These are phyloP conservation scores for Nesoenas mayeri DNA, from an alignment of 2,113 vertebrate species.

Conservation along the genomic window DNA sequence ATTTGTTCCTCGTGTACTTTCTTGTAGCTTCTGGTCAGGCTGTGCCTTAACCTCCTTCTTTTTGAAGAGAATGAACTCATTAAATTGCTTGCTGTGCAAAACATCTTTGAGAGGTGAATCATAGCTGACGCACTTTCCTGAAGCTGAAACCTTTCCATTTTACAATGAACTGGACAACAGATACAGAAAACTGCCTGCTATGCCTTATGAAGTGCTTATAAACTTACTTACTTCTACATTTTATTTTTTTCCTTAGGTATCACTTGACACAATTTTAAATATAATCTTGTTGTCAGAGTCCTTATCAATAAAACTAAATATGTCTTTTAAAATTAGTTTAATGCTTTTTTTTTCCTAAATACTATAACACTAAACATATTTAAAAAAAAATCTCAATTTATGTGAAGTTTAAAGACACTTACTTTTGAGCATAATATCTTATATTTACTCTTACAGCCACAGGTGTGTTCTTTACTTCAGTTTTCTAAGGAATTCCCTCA, in stretches of 20 bases:
- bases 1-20: background rate
- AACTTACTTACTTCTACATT: background rate
- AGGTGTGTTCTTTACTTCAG: background rate
- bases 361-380: background rate
- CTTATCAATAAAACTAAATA: background rate
- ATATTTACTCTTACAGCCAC: background rate
- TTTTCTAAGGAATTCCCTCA: background rate
- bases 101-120: background rate
- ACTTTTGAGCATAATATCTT: background rate
- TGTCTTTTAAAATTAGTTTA: accelerated
- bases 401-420: background rate
- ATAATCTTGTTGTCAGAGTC: accelerated
- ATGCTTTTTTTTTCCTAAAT: too few species aligned
- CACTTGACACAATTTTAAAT: background rate
- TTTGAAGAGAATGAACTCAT: background rate
- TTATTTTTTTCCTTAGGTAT: background rate
- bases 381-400: background rate
- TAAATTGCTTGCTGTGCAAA: background rate
- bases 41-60: background rate
- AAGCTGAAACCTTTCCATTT: background rate
- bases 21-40: background rate
- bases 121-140: background rate
- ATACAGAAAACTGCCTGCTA: background rate
- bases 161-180: background rate
- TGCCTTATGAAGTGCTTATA: background rate